Conservation (phyloP, 1,140 invertebrate genomes). For the Propsilocerus akamusi region DNA sequence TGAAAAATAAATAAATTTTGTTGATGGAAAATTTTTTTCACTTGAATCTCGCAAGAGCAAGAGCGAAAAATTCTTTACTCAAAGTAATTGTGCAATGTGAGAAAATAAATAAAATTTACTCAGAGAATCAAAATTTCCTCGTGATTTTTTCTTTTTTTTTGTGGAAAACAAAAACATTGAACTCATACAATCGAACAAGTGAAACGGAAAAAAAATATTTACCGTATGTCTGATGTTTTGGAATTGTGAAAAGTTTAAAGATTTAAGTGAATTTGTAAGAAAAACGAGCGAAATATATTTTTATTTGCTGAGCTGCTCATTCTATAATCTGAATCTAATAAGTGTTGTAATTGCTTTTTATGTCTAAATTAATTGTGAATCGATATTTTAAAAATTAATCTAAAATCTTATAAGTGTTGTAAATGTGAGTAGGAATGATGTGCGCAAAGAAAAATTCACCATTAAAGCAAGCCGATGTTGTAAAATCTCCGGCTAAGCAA, state of each 20-base stretch:
- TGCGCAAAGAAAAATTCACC: too few species aligned
- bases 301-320: too few species aligned
- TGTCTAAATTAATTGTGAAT: too few species aligned
- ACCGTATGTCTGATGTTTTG: not conserved
- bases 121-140: not conserved
- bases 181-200: slow-evolving; percentile 1
- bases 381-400: too few species aligned
- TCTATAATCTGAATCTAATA: too few species aligned
- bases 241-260: slow-evolving; percentile 5
- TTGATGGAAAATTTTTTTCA: not conserved
- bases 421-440: too few species aligned
- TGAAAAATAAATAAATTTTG: not conserved
- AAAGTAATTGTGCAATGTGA: not conserved
- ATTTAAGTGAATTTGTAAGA: too few species aligned
- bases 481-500: too few species aligned
- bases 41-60: not conserved
- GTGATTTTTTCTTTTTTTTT: not conserved
- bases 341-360: too few species aligned
- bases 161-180: slow-evolving; percentile 3
- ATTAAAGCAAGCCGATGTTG: too few species aligned
- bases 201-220: not conserved
- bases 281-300: too few species aligned
- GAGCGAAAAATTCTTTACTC: slow-evolving; percentile 2
- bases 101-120: not conserved
- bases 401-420: too few species aligned